A percentile compares a stretch with the other conserved stretches of the same genome.
Conservation (phyloP, 1,140 invertebrate genomes). For the Cydia splendana region DNA sequence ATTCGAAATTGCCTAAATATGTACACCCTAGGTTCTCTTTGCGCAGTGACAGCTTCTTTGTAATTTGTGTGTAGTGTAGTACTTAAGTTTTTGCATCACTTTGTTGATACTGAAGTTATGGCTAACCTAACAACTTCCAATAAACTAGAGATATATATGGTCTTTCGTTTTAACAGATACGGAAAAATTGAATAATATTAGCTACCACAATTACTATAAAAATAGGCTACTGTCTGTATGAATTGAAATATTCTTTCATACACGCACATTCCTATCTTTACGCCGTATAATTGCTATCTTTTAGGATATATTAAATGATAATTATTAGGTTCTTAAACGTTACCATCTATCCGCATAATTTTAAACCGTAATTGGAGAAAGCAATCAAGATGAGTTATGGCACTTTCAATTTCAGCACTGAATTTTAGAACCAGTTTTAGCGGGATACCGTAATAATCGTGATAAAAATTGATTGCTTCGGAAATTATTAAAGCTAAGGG, state of each 20-base stretch:
- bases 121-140: too few relatives aligned
- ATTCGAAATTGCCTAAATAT: too few relatives aligned
- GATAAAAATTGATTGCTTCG: slow-evolving; percentile 22
- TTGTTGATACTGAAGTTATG: too few relatives aligned
- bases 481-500: background rate
- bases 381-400: slow-evolving; percentile 22
- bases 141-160: too few relatives aligned
- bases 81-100: too few relatives aligned
- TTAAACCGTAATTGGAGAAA: slow-evolving; percentile 16
- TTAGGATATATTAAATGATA: background rate
- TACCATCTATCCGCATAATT: background rate
- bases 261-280: background rate
- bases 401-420: slow-evolving; percentile 22
- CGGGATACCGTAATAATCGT: slow-evolving; percentile 14
- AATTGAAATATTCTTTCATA: background rate
- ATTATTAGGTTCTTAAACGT: background rate
- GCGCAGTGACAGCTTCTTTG: too few relatives aligned
- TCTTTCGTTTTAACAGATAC: too few relatives aligned
- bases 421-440: slow-evolving; percentile 26
- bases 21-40: too few relatives aligned
- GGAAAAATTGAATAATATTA: too few relatives aligned
- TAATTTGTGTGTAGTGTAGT: too few relatives aligned
- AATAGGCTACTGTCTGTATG: too few relatives aligned
- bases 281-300: background rate
- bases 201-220: too few relatives aligned